A percentile compares a stretch with the other conserved stretches of the same genome.
Evolutionary conservation across 2,797 vertebrate species (phyloP).

Genomic region (Lophius americanus): DNA sequence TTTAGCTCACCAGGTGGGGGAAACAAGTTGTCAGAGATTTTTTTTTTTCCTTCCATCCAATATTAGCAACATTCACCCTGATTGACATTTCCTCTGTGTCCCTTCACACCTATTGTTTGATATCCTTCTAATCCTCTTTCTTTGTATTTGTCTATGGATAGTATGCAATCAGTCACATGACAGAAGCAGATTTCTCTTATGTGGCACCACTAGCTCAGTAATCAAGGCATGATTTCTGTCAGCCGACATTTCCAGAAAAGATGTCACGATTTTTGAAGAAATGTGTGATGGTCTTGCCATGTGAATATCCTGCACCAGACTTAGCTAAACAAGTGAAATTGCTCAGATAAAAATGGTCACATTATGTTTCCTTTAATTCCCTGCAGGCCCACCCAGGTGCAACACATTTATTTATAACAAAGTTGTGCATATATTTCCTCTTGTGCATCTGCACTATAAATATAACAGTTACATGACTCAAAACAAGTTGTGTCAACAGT

Average conservation of each 20-base stretch:
- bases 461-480: conserved; percentile 10
- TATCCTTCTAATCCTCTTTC: background rate
- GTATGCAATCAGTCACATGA: background rate
- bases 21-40: conserved; percentile 8
- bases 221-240: conserved; percentile 36
- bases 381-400: background rate
- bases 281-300: conserved; percentile 25
- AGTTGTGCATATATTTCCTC: conserved; percentile 1
- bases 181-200: conserved; percentile 9
- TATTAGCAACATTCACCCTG: background rate
- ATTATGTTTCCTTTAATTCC: background rate
- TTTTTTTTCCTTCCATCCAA: conserved; percentile 7
- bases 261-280: conserved; percentile 32
- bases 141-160: background rate
- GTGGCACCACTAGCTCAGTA: conserved; percentile 16
- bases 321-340: conserved; percentile 5
- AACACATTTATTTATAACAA: conserved; percentile 1
- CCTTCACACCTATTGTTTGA: background rate
- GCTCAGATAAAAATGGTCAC: background rate
- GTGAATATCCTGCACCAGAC: conserved; percentile 30
- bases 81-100: background rate
- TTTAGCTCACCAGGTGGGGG: conserved; percentile 24
- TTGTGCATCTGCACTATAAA: conserved; percentile 6
- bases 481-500: conserved; percentile 9
- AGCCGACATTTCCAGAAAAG: background rate